These are phyloP conservation scores for Drosophila robusta DNA, from an alignment of 2,888 invertebrate genomes.

Conservation along the genomic window DNA sequence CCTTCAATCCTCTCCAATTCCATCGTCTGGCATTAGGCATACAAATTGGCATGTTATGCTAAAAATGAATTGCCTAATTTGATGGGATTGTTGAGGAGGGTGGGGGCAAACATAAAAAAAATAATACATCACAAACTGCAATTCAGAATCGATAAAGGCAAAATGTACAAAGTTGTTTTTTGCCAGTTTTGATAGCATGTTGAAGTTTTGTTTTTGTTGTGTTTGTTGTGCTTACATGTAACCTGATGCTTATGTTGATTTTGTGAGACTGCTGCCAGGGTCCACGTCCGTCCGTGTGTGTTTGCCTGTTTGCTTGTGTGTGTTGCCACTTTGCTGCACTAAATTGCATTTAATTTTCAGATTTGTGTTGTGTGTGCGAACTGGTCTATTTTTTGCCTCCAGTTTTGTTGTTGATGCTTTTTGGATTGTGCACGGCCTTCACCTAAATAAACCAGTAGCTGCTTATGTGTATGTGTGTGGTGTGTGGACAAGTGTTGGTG, in stretches of 20 bases:
- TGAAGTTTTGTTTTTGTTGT: slow-evolving; percentile 12
- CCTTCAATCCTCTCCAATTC: slow-evolving; percentile 2
- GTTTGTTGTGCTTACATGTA: slow-evolving; percentile 25
- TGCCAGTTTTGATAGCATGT: slow-evolving; percentile 26
- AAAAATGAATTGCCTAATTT: slow-evolving; percentile 78
- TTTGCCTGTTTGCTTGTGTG: slow-evolving; percentile 29
- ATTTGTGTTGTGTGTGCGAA: slow-evolving; percentile 50
- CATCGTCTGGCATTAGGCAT: slow-evolving; percentile 47
- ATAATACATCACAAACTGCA: slow-evolving; percentile 35
- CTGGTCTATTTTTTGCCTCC: slow-evolving; percentile 22
- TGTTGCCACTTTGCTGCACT: slow-evolving; percentile 78
- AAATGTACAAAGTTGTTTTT: slow-evolving; percentile 47
- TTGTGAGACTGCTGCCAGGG: slow-evolving; percentile 39
- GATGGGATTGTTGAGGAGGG: slow-evolving; percentile 35
- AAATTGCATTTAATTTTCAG: slow-evolving; percentile 79
- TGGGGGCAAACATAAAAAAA: slow-evolving; percentile 7
- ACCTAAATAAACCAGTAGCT: slow-evolving; percentile 66
- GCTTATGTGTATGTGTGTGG: slow-evolving; percentile 29
- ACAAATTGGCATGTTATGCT: slow-evolving; percentile 77
- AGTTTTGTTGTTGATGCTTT: slow-evolving; percentile 36
- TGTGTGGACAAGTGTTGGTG: slow-evolving; percentile 38
- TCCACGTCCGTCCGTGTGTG: slow-evolving; percentile 12
- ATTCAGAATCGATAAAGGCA: slow-evolving; percentile 39
- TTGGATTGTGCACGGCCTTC: slow-evolving; percentile 61
- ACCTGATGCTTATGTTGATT: slow-evolving; percentile 62